Evolutionary conservation across 1,140 invertebrate species (phyloP).

Genomic region (Leptinotarsa lineolata): DNA sequence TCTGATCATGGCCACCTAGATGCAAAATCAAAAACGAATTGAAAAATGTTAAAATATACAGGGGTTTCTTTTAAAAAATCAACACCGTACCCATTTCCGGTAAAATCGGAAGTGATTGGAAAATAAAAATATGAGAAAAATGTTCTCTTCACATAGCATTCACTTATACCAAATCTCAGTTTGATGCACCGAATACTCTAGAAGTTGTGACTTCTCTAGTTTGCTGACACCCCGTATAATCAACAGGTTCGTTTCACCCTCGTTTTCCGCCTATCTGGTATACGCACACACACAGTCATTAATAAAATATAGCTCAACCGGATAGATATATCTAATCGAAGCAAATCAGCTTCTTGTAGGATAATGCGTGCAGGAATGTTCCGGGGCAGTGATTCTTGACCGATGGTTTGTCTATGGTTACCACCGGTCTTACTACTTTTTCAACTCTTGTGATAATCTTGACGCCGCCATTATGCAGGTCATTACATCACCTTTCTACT

Average conservation of each 20-base stretch:
- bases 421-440: constrained; percentile 1
- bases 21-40: no score
- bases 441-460: neutral
- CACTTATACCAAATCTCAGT: no score
- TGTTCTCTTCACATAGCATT: no score
- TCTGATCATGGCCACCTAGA: no score
- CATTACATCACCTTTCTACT: constrained; percentile 2
- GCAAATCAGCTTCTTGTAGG: neutral
- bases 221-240: no score
- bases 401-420: neutral
- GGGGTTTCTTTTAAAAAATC: no score
- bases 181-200: no score
- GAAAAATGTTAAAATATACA: no score
- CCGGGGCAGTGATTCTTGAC: neutral
- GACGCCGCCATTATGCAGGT: neutral
- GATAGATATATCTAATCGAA: neutral
- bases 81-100: no score
- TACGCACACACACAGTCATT: neutral
- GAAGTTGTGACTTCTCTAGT: no score
- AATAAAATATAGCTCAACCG: neutral
- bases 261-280: neutral
- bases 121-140: no score
- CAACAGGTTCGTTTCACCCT: neutral
- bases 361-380: neutral
- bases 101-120: no score